Evolutionary conservation across 2,888 invertebrate genomes (phyloP).

Genomic region (Lochmaea crataegi): DNA sequence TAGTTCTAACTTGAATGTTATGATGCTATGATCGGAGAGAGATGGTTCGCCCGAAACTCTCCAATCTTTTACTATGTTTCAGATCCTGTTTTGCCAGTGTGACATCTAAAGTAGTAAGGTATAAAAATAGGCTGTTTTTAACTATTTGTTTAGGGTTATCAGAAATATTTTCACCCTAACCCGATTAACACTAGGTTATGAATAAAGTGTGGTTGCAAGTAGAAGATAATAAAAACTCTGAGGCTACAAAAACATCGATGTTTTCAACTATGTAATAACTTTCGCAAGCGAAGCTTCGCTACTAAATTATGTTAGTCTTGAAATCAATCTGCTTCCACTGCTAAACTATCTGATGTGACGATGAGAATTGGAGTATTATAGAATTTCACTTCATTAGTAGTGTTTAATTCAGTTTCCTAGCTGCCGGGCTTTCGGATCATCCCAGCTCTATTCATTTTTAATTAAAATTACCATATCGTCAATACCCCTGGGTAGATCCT

Average conservation of each 20-base stretch:
- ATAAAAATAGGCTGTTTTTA: too few species aligned
- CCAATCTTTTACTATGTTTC: too few species aligned
- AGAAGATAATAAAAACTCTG: background rate
- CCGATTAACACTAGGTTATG: too few species aligned
- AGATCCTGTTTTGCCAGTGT: too few species aligned
- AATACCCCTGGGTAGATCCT: background rate
- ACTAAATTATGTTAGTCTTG: background rate
- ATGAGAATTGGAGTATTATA: constrained; percentile 19
- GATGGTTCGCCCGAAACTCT: too few species aligned
- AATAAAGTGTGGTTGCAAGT: background rate
- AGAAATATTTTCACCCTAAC: too few species aligned
- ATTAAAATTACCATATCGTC: background rate
- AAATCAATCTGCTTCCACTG: constrained; percentile 33
- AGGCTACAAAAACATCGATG: background rate
- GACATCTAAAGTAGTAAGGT: too few species aligned
- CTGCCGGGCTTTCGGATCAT: background rate
- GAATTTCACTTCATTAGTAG: constrained; percentile 19
- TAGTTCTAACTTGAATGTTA: too few species aligned
- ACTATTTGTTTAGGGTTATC: too few species aligned
- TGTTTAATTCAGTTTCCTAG: constrained; percentile 4
- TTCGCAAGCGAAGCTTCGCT: background rate
- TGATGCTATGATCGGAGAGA: too few species aligned
- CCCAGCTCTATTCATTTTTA: background rate
- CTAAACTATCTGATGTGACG: constrained; percentile 21
- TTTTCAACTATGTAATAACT: background rate